Evolutionary conservation across 2,888 invertebrate genomes (phyloP).

Genomic region (Invenusta paracnida): DNA sequence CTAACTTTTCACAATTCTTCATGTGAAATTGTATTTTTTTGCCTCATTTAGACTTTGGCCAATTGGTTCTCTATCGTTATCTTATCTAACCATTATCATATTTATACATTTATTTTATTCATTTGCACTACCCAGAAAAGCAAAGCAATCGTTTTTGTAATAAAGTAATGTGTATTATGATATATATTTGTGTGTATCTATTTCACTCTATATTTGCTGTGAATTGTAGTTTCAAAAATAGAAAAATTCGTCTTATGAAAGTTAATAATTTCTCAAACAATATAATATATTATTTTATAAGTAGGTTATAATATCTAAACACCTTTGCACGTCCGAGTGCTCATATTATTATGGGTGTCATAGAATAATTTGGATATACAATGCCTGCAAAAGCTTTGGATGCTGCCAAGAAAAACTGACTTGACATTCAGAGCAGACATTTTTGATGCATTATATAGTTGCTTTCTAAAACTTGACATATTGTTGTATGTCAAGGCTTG

Average conservation of each 20-base stretch:
- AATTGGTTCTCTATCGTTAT: slow-evolving; percentile 17
- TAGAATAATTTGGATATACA: not conserved
- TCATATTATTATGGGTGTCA: not conserved
- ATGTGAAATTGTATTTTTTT: slow-evolving; percentile 1
- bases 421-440: too few species aligned
- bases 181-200: slow-evolving; percentile 4
- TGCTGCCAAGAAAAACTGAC: too few species aligned
- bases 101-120: slow-evolving; percentile 25
- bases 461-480: too few species aligned
- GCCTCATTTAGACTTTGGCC: slow-evolving; percentile 5
- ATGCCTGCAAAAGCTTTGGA: too few species aligned
- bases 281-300: slow-evolving; percentile 21
- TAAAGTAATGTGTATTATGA: not conserved
- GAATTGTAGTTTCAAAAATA: slow-evolving; percentile 5
- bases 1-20: slow-evolving; percentile 12
- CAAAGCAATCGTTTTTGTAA: not conserved
- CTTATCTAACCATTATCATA: slow-evolving; percentile 25
- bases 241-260: slow-evolving; percentile 11
- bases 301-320: slow-evolving; percentile 20
- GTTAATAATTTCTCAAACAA: slow-evolving; percentile 20
- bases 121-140: slow-evolving; percentile 11
- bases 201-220: slow-evolving; percentile 5
- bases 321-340: too few species aligned
- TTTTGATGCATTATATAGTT: too few species aligned
- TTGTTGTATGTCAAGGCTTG: too few species aligned